Evolutionary conservation across 2,113 vertebrate species (phyloP), one percentile per base, ranked within the genome.

Genomic region (Reinhardtius hippoglossoides): DNA sequence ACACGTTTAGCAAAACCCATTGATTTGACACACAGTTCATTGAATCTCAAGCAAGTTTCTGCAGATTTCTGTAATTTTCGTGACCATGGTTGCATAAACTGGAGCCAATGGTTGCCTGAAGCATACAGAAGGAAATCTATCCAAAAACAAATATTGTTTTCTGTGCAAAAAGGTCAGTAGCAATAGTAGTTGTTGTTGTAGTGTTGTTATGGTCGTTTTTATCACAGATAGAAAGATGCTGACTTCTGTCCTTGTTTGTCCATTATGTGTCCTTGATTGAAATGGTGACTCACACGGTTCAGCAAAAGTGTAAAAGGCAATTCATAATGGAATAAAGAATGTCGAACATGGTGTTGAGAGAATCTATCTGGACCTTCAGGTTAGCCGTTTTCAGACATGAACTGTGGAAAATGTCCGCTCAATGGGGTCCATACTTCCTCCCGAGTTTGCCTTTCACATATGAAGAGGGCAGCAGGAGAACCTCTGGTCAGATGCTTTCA

Each of bases 61-160:
- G 48, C 48, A 62, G 48, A 62, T 40, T 12, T 42, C 40, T 37
- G 20, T 24, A 13, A 67, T 77, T 73, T 67, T 18, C 7, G 1
- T 58, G 42, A 83, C 65, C 18, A 24, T 21, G 40, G 44, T 61
- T 62, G 40, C 59, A 42, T 73, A 20, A 73, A 65, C 31, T 72
- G 35, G 26, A 74, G 59, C 61, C 61, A 62, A 46, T 48, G 46
- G 5, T 3, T 46, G 13, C 42, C 5, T 67, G 52, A 23, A 67
- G 55, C n/a, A n/a, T 62, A n/a, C 42, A 65, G 16, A 66, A 57
- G 23, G 37, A 80, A 82, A 62, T 58, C 48, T 50, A 48, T 71
- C 13, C 27, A 31, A 56, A 27, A 54, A 50, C 20, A 61, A 46
- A 9, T 0, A 64, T 27, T 76, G 5, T 20, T 35, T 48, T 18